A percentile compares a stretch with the other conserved stretches of the same genome.
Evolutionary conservation across 2,113 vertebrate genomes (phyloP).

Genomic region (Cariama cristata): DNA sequence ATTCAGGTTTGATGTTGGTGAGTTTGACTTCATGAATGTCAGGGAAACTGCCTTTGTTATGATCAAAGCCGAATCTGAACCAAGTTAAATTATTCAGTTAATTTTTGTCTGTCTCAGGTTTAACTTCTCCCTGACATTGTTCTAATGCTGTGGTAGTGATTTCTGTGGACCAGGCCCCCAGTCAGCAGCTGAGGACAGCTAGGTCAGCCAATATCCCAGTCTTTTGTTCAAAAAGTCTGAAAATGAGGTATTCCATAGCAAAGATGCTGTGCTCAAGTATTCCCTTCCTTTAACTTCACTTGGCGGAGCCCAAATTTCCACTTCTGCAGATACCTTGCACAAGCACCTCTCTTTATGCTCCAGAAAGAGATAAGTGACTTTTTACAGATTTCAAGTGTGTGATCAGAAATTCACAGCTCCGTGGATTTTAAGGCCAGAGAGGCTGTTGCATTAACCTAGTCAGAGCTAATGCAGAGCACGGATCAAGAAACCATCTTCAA

Average conservation of each 20-base stretch:
- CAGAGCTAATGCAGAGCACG: accelerated
- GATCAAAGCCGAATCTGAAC: background rate
- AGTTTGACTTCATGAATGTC: background rate
- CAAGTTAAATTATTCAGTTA: background rate
- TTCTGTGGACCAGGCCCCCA: background rate
- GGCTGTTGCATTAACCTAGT: background rate
- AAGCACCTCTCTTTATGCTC: background rate
- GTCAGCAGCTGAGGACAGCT: background rate
- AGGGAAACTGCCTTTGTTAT: background rate
- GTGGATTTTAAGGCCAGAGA: background rate
- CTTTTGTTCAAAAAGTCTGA: background rate
- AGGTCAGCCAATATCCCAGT: background rate
- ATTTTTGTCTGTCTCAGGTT: background rate
- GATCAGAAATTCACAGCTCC: background rate
- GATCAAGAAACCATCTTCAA: background rate
- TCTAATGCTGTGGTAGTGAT: background rate
- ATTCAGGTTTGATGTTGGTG: background rate
- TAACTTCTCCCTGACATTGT: background rate
- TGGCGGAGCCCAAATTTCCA: background rate
- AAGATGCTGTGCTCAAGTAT: background rate
- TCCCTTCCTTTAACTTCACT: background rate
- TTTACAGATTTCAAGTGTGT: background rate
- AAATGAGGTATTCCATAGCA: background rate
- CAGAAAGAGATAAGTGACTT: background rate
- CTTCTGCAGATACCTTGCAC: background rate